A percentile compares a stretch with the other conserved stretches of the same genome.
Evolutionary conservation across 2,797 vertebrate species (phyloP).

Genomic region (Orestias chungarensis): DNA sequence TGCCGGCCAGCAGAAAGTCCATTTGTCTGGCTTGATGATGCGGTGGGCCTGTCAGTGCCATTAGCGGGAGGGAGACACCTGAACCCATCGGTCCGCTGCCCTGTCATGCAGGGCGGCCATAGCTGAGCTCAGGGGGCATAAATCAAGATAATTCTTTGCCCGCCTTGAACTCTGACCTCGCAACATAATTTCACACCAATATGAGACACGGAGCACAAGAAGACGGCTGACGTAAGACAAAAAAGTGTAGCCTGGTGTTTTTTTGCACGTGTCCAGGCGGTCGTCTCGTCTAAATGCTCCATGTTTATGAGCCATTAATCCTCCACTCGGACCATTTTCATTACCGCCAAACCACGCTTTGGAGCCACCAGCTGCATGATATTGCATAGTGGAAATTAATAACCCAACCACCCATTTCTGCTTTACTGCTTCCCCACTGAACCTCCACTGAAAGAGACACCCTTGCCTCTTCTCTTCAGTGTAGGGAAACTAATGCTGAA

Average conservation of each 20-base stretch:
- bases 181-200: slow-evolving; percentile 93
- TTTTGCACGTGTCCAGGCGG: slow-evolving; percentile 73
- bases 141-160: slow-evolving; percentile 98
- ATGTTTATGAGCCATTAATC: slow-evolving; percentile 99
- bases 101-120: slow-evolving; percentile 29
- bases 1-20: slow-evolving; percentile 83
- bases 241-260: slow-evolving; percentile 9
- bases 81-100: slow-evolving; percentile 73
- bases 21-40: slow-evolving; percentile 92
- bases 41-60: slow-evolving; percentile 86
- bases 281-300: slow-evolving; percentile 97
- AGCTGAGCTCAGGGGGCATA: slow-evolving; percentile 79
- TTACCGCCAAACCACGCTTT: slow-evolving; percentile 94
- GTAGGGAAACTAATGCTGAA: slow-evolving; percentile 90
- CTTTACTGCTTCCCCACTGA: slow-evolving; percentile 31
- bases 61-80: slow-evolving; percentile 86
- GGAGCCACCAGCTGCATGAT: slow-evolving; percentile 96
- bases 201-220: slow-evolving; percentile 44
- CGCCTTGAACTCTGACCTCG: slow-evolving; percentile 96
- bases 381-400: slow-evolving; percentile 96
- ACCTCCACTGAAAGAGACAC: slow-evolving; percentile 44
- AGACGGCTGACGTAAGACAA: slow-evolving; percentile 34
- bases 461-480: slow-evolving; percentile 27
- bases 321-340: slow-evolving; percentile 98
- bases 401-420: slow-evolving; percentile 82